These are phyloP conservation scores for Emydocephalus ijimae DNA, from an alignment of 2,113 vertebrate genomes.

Conservation along the genomic window DNA sequence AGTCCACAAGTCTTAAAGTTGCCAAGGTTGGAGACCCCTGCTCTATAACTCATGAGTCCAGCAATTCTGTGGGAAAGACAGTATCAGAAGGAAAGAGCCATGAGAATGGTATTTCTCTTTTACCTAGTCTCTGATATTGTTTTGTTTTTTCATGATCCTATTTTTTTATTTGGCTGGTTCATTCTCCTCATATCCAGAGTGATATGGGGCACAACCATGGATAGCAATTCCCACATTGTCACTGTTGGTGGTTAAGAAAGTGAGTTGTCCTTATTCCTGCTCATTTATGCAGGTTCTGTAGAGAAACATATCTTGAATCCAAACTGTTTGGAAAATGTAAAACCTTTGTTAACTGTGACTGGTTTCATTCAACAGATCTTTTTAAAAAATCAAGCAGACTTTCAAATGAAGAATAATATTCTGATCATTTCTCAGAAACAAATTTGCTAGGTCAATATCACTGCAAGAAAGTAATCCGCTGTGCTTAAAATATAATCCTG, in stretches of 20 bases:
- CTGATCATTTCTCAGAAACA: not conserved
- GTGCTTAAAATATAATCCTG: not conserved
- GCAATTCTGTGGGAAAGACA: not conserved
- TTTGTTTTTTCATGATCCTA: not conserved
- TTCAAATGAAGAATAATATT: not conserved
- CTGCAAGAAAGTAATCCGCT: not conserved
- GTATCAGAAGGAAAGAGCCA: not conserved
- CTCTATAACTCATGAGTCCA: not conserved
- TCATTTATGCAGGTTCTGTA: not conserved
- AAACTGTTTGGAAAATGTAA: not conserved
- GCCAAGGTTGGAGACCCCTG: too few relatives aligned
- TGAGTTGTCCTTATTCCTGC: not conserved
- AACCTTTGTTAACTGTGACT: not conserved
- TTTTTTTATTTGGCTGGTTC: not conserved
- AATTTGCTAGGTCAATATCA: not conserved
- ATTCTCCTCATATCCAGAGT: not conserved
- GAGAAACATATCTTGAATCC: conserved; percentile 7
- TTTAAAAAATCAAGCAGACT: not conserved
- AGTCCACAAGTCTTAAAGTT: too few relatives aligned
- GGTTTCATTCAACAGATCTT: not conserved
- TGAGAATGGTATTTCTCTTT: not conserved
- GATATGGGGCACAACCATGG: not conserved
- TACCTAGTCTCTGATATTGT: not conserved
- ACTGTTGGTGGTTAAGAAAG: not conserved
- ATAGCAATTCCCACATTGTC: not conserved